phyloP scores from a whole-genome alignment of 2,797 vertebrate genomes.

The Rhyacichthys aspro region DNA sequence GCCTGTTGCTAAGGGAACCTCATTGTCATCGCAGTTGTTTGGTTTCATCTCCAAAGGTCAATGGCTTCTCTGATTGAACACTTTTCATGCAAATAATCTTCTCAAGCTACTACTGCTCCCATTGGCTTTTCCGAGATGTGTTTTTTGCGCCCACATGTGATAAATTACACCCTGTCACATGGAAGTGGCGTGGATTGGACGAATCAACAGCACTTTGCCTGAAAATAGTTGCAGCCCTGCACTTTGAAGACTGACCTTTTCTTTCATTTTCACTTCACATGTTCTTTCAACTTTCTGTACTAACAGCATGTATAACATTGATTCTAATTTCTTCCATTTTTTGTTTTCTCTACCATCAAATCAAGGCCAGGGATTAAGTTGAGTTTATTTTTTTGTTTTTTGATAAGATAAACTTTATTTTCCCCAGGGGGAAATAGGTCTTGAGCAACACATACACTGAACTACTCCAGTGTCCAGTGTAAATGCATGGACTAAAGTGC shows the following conservation, averaged over 20 bases:
- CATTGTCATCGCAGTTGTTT: slow-evolving; percentile 49
- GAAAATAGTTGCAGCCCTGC: neutral
- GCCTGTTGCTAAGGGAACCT: slow-evolving; percentile 54
- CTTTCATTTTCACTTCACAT: slow-evolving; percentile 1
- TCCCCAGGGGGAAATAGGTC: too few species aligned
- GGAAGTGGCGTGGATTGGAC: slow-evolving; percentile 10
- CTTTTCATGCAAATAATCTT: slow-evolving; percentile 51
- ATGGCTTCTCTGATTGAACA: slow-evolving; percentile 55
- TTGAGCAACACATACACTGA: too few species aligned
- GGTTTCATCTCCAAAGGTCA: slow-evolving; percentile 61
- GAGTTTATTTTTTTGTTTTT: neutral
- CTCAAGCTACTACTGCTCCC: slow-evolving; percentile 10
- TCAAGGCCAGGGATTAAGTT: neutral
- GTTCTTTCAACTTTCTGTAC: neutral
- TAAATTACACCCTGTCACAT: slow-evolving; percentile 19
- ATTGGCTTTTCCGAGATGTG: slow-evolving; percentile 7
- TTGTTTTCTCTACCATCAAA: too few species aligned
- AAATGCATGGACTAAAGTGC: too few species aligned
- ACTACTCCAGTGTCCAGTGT: too few species aligned
- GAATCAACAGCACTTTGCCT: slow-evolving; percentile 8
- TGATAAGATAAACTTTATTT: too few species aligned
- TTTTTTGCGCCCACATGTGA: slow-evolving; percentile 8
- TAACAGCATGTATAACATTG: slow-evolving; percentile 3
- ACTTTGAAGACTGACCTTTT: slow-evolving; percentile 8
- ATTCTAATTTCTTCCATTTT: too few species aligned